Evolutionary conservation across 2,113 vertebrate species (phyloP).

Genomic region (Pomatorhinus ruficollis): DNA sequence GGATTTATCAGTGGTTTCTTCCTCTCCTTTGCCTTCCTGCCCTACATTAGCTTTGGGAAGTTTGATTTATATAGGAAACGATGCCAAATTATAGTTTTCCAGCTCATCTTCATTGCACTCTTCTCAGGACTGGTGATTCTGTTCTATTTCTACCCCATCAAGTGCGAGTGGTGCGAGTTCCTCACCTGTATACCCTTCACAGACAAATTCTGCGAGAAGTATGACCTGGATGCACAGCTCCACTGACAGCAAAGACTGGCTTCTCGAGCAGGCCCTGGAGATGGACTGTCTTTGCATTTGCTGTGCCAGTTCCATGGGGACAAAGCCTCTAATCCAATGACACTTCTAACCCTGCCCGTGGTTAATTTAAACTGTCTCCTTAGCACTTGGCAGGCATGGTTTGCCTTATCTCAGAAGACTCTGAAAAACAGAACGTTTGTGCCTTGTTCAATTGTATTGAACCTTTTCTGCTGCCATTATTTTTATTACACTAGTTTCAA

Average conservation of each 20-base stretch:
- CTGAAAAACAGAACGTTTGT: slow-evolving; percentile 78
- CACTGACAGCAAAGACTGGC: slow-evolving; percentile 77
- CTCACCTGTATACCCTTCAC: slow-evolving; percentile 99
- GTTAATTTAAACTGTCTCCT: slow-evolving; percentile 64
- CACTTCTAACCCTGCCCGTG: slow-evolving; percentile 61
- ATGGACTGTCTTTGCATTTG: not conserved
- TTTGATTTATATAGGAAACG: slow-evolving; percentile 97
- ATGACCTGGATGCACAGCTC: slow-evolving; percentile 95
- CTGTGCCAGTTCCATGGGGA: slow-evolving; percentile 35
- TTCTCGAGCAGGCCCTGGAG: slow-evolving; percentile 41
- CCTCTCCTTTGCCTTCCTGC: slow-evolving; percentile 96
- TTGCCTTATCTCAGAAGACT: slow-evolving; percentile 54
- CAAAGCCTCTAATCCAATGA: slow-evolving; percentile 59
- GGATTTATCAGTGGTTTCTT: slow-evolving; percentile 97
- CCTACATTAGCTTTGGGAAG: slow-evolving; percentile 97
- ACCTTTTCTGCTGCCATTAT: slow-evolving; percentile 82
- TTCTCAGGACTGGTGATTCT: slow-evolving; percentile 93
- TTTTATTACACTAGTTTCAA: slow-evolving; percentile 85
- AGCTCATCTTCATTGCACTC: slow-evolving; percentile 91
- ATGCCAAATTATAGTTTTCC: slow-evolving; percentile 93
- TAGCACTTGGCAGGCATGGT: slow-evolving; percentile 46
- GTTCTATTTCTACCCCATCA: slow-evolving; percentile 94
- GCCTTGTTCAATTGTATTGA: slow-evolving; percentile 88
- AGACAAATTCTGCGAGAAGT: slow-evolving; percentile 99
- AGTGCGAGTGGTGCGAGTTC: slow-evolving; percentile 95